These are phyloP conservation scores for Lophotis ruficrista DNA, from an alignment of 2,113 vertebrate species.

Conservation along the genomic window DNA sequence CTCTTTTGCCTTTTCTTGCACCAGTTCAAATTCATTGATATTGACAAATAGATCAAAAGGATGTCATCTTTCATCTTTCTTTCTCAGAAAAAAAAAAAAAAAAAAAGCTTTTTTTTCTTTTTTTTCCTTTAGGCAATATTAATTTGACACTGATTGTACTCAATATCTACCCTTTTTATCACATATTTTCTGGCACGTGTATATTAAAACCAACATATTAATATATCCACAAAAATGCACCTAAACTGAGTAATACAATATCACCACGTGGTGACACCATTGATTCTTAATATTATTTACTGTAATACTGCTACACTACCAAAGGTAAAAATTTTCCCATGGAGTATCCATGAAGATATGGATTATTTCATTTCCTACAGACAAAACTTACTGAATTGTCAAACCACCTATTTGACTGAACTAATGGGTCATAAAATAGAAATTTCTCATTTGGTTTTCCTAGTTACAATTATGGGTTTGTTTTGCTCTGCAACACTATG, in stretches of 20 bases:
- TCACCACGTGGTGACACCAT: accelerated
- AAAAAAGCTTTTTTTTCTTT: no score
- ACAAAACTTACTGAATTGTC: not conserved
- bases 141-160: not conserved
- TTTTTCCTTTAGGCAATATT: not conserved
- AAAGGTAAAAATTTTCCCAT: not conserved
- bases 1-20: not conserved
- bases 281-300: not conserved
- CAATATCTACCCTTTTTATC: not conserved
- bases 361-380: not conserved
- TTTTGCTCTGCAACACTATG: not conserved
- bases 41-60: not conserved
- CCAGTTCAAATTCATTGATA: not conserved
- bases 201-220: not conserved
- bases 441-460: not conserved
- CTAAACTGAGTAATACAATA: not conserved
- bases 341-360: not conserved
- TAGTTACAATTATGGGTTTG: not conserved
- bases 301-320: not conserved
- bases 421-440: not conserved
- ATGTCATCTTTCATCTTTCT: not conserved
- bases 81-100: not conserved
- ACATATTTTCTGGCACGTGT: not conserved
- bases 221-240: not conserved
- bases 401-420: not conserved